Evolutionary conservation across 2,888 invertebrate species (phyloP), one percentile per base, ranked within the genome.

Genomic region (Perdita meconis): DNA sequence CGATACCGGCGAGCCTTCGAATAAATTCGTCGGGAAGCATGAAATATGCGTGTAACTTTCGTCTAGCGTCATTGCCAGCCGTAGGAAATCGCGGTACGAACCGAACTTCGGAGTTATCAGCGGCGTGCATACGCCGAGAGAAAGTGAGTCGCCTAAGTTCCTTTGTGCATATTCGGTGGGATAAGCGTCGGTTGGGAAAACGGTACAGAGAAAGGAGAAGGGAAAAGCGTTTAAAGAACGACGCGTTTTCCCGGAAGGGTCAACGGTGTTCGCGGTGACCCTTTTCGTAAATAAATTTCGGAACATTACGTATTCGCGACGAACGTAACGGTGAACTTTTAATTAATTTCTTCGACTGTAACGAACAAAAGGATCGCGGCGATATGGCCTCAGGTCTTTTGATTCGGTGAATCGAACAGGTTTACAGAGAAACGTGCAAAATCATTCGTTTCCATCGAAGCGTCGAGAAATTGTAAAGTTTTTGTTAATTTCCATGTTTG

Each of bases 1-100:
- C 73, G 69, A 71, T 68, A 72, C 19, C 53, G 16, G 42, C 13
- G 8, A n/a, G 61, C 66, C 47, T 26, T 63, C 78, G 36, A 66
- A 78, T 78, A 78, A 77, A 78, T 78, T 77, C 66, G 61, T 22
- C 57, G 57, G 57, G 53, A 78, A 66, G 53, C 56, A 60, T 68
- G 77, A 69, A 60, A 65, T 75, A 74, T 61, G 60, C 59, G 44
- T 40, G 63, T 44, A 38, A 26, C 57, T 19, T 10, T 40, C 36
- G 30, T 30, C 51, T 47, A 51, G 34, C 19, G 30, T n/a, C 57
- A 38, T 67, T 63, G 56, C 34, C 22, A 13, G 12, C 36, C 34
- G 34, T 10, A 51, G 26, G 68, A 59, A 61, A 47, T 51, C 16
- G 50, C 30, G 19, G 47, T 36, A 40, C 47, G 64, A 68, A 64